A percentile compares a stretch with the other conserved stretches of the same genome.
Evolutionary conservation across 2,888 invertebrate species (phyloP).

Genomic region (Polietes domitor): DNA sequence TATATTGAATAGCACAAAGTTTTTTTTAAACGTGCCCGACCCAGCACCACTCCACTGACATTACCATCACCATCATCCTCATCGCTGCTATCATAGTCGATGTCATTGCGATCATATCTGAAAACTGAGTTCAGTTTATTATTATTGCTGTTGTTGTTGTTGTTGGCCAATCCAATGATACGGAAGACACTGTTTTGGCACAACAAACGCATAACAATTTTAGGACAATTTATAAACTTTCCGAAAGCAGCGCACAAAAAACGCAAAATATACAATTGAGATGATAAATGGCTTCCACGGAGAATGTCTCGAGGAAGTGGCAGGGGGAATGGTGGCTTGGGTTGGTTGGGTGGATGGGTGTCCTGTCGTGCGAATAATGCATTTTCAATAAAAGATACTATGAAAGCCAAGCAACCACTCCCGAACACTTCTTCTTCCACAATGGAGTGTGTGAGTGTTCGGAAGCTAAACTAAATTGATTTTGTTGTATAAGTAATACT

Average conservation of each 20-base stretch:
- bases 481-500: neutral
- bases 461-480: constrained; percentile 8
- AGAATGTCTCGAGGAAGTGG: neutral
- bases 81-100: neutral
- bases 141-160: constrained; percentile 41
- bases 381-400: constrained; percentile 46
- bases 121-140: constrained; percentile 2
- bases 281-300: constrained; percentile 59
- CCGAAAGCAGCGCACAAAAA: neutral
- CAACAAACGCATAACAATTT: constrained; percentile 60
- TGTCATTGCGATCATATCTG: constrained; percentile 19
- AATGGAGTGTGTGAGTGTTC: neutral
- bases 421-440: neutral
- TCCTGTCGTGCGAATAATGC: constrained; percentile 38
- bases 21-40: no score
- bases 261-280: constrained; percentile 24
- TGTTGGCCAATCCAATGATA: constrained; percentile 46
- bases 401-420: neutral
- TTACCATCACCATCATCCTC: constrained; percentile 1
- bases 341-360: no score
- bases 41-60: no score
- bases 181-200: constrained; percentile 55
- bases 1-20: neutral
- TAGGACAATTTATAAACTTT: constrained; percentile 38
- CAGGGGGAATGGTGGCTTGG: neutral